Base-by-base conservation (phyloP, 1,140 invertebrate species). In the Halictus rubicundus region DNA sequence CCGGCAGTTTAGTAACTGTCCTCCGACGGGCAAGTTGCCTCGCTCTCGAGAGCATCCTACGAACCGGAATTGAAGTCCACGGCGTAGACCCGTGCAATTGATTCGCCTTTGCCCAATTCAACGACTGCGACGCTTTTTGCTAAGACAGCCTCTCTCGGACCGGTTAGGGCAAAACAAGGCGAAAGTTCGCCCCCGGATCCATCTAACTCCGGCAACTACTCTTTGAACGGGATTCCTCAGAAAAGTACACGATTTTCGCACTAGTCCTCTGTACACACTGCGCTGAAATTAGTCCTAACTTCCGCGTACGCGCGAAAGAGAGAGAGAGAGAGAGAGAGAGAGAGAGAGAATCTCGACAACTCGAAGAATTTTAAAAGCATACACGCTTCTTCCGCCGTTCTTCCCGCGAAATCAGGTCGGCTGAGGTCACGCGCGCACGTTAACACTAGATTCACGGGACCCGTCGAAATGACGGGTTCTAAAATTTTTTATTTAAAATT, bases 1-100 rank as follows among this genome's bases (percentile, higher is more conserved):
- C 66, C 76, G 64, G 39, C 37, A 72, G 76, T 78, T 72, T 72
- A 12, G 76, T 65, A 78, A 72, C 71, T 78, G 76, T 72, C 69
- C 49, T 64, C 16, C 27, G 39, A 46, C 25, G 60, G 63, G 60
- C 59, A 78, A 78, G 60, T 78, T 78, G 49, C 49, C 19, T 7
- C 49, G 68, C 63, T 63, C 42, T 32, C 32, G 32, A 32, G 68
- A 61, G 49, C 54, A 32, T 61, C 75, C 60, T 27, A 42, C 46
- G 63, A 23, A 52, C 49, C 19, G 46, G 59, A 46, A 78, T 71
- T 61, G 59, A 12, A 64, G 60, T 27, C 76, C 25, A 69, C 25
- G 60, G 46, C 42, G 57, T 46, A 32, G 75, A 77, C 60, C 75
- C 42, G 23, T 68, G 66, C 75, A 42, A 61, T 77, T 68, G 75